phyloP scores from a whole-genome alignment of 2,113 vertebrate species.

The Nothoprocta perdicaria region DNA sequence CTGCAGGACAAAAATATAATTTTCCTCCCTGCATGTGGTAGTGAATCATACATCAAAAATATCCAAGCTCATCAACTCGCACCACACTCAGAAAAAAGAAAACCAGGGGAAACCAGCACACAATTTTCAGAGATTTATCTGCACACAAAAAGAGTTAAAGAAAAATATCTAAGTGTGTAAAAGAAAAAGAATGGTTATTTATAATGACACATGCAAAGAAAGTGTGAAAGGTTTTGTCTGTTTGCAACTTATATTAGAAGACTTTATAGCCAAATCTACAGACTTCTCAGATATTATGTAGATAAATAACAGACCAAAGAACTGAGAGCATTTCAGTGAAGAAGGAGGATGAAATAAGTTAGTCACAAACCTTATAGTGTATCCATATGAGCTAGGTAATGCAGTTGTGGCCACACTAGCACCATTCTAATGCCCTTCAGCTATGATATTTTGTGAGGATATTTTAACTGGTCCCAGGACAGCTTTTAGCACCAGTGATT shows the following conservation, averaged over 20 bases:
- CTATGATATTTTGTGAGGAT: not conserved
- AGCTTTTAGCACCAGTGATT: not conserved
- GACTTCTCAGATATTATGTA: accelerated
- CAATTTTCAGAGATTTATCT: slow-evolving; percentile 16
- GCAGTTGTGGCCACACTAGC: not conserved
- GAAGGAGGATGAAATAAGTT: not conserved
- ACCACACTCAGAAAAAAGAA: slow-evolving; percentile 55
- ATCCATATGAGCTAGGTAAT: not conserved
- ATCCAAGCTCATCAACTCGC: slow-evolving; percentile 57
- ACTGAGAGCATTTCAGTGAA: not conserved
- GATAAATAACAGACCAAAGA: not conserved
- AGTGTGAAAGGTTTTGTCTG: not conserved
- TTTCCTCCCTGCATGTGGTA: slow-evolving; percentile 65
- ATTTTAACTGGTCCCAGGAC: not conserved
- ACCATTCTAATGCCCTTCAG: not conserved
- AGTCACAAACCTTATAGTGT: not conserved
- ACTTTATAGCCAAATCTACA: not conserved
- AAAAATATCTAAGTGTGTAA: not conserved
- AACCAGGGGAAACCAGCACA: slow-evolving; percentile 46
- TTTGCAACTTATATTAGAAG: not conserved
- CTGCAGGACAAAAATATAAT: slow-evolving; percentile 66
- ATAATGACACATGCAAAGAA: not conserved
- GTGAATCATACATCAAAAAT: slow-evolving; percentile 74
- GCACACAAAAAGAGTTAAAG: not conserved
- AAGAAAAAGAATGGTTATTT: not conserved